These are phyloP conservation scores for Phortica variegata DNA, from an alignment of 1,140 invertebrate genomes.

Conservation along the genomic window DNA sequence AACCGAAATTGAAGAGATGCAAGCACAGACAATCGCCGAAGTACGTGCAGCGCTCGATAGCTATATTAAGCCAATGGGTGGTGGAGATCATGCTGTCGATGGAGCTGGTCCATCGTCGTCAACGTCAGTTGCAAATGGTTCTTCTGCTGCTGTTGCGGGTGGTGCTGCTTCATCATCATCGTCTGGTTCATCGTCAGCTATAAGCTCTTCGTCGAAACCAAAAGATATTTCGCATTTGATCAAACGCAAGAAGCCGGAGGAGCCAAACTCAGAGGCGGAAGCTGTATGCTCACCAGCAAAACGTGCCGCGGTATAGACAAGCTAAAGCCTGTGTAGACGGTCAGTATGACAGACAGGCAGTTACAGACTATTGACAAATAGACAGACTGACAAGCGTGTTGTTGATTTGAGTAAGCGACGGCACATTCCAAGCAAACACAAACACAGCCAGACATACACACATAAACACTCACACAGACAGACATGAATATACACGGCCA, in stretches of 20 bases:
- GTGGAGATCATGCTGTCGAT: constrained; percentile 14
- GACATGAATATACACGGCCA: constrained; percentile 10
- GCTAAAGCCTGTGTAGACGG: too few relatives aligned
- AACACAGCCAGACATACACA: constrained; percentile 14
- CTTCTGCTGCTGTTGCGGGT: constrained; percentile 20
- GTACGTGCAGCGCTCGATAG: constrained; percentile 50
- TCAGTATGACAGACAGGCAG: too few relatives aligned
- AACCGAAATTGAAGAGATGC: constrained; percentile 54
- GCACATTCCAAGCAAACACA: constrained; percentile 39
- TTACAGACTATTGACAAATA: too few relatives aligned
- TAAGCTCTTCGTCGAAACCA: constrained; percentile 46
- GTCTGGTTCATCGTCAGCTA: constrained; percentile 31
- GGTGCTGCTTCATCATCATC: constrained; percentile 26
- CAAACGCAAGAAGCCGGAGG: constrained; percentile 55
- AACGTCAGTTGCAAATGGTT: constrained; percentile 3
- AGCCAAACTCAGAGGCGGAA: constrained; percentile 46
- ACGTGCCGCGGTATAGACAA: constrained; percentile 40
- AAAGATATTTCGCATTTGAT: constrained; percentile 55
- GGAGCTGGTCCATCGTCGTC: constrained; percentile 34
- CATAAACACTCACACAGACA: constrained; percentile 7
- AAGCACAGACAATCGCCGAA: constrained; percentile 52
- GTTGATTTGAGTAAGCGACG: background rate
- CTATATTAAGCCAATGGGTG: constrained; percentile 45
- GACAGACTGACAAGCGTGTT: too few relatives aligned
- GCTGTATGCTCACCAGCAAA: constrained; percentile 47